These are phyloP conservation scores for Brachionus paranguensis DNA, from an alignment of 1,140 invertebrate genomes.

Conservation along the genomic window DNA sequence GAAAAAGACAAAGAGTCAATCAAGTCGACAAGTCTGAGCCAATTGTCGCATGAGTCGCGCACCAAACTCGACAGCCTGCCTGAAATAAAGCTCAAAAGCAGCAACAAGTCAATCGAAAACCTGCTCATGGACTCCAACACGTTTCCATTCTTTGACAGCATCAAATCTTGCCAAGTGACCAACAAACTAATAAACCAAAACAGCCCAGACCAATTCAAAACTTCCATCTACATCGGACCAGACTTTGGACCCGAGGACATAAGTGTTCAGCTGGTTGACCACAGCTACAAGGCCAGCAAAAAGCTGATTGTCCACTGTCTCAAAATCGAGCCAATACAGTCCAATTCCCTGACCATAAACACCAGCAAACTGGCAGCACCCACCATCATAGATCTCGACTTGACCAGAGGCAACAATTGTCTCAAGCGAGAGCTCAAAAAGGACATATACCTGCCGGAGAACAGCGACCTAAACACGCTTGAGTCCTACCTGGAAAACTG, in stretches of 20 bases:
- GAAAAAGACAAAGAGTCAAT: neutral
- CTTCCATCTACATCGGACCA: neutral
- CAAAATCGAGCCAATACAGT: slow-evolving; percentile 1
- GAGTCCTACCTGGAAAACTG: slow-evolving; percentile 14
- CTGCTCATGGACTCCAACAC: neutral
- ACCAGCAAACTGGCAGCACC: neutral
- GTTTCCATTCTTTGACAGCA: neutral
- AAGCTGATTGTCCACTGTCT: neutral
- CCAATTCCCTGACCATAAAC: slow-evolving; percentile 26
- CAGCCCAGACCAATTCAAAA: neutral
- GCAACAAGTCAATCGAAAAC: slow-evolving; percentile 6
- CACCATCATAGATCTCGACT: neutral
- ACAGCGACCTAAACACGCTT: neutral
- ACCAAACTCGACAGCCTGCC: neutral
- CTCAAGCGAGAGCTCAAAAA: neutral
- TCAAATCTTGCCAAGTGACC: neutral
- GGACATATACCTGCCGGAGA: neutral
- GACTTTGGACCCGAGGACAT: neutral
- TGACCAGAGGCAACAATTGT: neutral
- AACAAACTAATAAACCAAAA: neutral
- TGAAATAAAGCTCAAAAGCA: neutral
- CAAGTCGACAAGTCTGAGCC: neutral
- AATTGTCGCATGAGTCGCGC: neutral
- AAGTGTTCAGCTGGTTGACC: neutral
- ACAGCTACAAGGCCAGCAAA: neutral